Evolutionary conservation across 2,888 invertebrate genomes (phyloP).

Genomic region (Callyntrura guangdongensis): DNA sequence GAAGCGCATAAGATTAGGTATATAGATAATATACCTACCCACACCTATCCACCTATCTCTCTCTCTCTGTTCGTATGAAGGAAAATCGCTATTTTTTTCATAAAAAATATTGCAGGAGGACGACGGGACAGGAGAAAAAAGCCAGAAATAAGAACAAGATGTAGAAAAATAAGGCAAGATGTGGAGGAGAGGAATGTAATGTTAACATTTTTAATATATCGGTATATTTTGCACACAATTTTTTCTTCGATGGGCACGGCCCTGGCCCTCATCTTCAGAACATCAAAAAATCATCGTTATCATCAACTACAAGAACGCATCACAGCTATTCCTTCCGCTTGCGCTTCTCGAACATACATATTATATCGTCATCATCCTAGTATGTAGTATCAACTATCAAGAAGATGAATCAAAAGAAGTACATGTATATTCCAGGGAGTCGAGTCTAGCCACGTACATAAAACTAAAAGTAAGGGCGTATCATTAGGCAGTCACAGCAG

Average conservation of each 20-base stretch:
- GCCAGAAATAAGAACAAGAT: conserved; percentile 46
- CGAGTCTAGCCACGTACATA: neutral
- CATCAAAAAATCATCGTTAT: conserved; percentile 38
- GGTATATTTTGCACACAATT: conserved; percentile 23
- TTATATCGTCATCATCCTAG: neutral
- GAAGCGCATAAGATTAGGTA: conserved; percentile 1
- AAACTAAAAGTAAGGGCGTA: conserved; percentile 44
- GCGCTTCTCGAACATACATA: conserved; percentile 29
- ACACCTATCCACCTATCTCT: conserved; percentile 35
- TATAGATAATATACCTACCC: conserved; percentile 62
- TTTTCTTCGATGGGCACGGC: conserved; percentile 72
- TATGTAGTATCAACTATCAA: neutral
- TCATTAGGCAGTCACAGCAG: neutral
- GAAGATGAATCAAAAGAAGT: neutral
- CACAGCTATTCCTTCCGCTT: conserved; percentile 49
- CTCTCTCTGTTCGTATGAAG: conserved; percentile 3
- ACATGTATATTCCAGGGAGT: conserved; percentile 27
- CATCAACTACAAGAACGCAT: neutral
- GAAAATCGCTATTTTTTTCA: conserved; percentile 40
- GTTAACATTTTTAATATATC: conserved; percentile 21
- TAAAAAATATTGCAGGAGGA: conserved; percentile 35
- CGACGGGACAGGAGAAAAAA: conserved; percentile 61
- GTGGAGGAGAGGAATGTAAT: conserved; percentile 57
- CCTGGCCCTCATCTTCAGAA: conserved; percentile 75
- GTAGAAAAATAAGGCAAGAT: neutral